phyloP scores from a whole-genome alignment of 1,140 invertebrate genomes.

The Caenorhabditis brenneri region DNA sequence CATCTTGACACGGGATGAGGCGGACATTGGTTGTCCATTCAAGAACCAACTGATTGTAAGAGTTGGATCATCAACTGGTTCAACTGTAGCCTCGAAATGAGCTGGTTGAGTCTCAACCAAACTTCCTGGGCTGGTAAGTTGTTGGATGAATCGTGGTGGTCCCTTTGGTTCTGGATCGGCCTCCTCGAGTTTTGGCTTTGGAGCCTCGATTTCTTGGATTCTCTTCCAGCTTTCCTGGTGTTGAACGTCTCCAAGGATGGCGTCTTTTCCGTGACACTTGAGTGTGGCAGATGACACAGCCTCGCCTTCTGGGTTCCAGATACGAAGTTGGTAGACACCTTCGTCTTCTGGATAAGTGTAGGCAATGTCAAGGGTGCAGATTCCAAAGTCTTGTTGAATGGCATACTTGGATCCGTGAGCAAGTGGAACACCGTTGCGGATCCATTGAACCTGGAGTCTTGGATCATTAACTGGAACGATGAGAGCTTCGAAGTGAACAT shows the following conservation, averaged over 20 bases:
- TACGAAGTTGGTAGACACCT: conserved; percentile 90
- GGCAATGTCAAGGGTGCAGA: conserved; percentile 89
- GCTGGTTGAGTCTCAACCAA: conserved; percentile 92
- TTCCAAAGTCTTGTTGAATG: conserved; percentile 81
- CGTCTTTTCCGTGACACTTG: conserved; percentile 74
- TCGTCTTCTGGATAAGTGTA: conserved; percentile 91
- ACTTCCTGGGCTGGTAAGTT: conserved; percentile 72
- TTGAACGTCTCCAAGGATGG: conserved; percentile 65
- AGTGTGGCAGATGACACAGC: conserved; percentile 89
- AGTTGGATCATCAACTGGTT: conserved; percentile 91
- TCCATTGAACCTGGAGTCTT: conserved; percentile 92
- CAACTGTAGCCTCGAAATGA: conserved; percentile 92
- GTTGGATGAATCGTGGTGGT: conserved; percentile 63
- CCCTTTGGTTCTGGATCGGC: conserved; percentile 61
- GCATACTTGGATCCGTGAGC: conserved; percentile 68
- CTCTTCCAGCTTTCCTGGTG: conserved; percentile 66
- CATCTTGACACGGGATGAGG: conserved; percentile 86
- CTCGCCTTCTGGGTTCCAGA: conserved; percentile 87
- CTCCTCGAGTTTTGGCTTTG: conserved; percentile 60
- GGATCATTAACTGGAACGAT: conserved; percentile 88
- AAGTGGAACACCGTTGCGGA: conserved; percentile 85
- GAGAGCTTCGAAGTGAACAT: conserved; percentile 63
- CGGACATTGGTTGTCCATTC: conserved; percentile 62
- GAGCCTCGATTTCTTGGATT: conserved; percentile 67
- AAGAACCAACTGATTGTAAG: conserved; percentile 94